Conservation (phyloP, 2,797 vertebrate species). For the Paguma larvata region DNA sequence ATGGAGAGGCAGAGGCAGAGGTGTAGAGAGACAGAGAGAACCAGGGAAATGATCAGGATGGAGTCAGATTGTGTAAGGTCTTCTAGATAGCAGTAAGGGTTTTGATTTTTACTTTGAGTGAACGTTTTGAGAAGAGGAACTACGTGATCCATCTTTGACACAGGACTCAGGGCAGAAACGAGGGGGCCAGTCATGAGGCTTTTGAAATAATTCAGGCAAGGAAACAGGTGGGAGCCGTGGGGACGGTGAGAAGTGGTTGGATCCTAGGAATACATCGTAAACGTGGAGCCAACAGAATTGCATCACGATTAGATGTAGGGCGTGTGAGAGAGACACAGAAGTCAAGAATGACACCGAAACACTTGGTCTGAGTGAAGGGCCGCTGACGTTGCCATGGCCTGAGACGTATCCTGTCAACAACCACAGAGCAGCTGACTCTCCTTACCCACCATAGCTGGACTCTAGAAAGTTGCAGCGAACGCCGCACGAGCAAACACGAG, state of each 20-base stretch:
- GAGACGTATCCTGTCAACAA: neutral
- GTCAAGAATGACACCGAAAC: neutral
- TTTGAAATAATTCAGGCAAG: too few species aligned
- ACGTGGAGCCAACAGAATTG: neutral
- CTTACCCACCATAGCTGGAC: fast-evolving
- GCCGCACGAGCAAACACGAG: neutral
- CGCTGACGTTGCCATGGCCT: fast-evolving
- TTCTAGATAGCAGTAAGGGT: neutral
- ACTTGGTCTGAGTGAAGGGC: neutral
- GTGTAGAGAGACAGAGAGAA: neutral
- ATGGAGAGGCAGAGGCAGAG: too few species aligned
- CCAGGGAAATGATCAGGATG: neutral
- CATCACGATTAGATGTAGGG: fast-evolving
- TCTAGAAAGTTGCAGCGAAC: neutral
- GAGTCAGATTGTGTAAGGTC: neutral
- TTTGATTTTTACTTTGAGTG: neutral
- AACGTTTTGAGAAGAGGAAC: neutral
- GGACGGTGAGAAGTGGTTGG: neutral
- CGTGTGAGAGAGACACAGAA: neutral
- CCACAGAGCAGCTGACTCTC: too few species aligned
- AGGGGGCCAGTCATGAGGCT: neutral
- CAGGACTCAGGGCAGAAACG: neutral
- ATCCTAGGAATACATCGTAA: neutral
- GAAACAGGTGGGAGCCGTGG: neutral
- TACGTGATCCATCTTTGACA: neutral